These are phyloP conservation scores for Menura novaehollandiae DNA, from an alignment of 2,113 vertebrate genomes.

Conservation along the genomic window DNA sequence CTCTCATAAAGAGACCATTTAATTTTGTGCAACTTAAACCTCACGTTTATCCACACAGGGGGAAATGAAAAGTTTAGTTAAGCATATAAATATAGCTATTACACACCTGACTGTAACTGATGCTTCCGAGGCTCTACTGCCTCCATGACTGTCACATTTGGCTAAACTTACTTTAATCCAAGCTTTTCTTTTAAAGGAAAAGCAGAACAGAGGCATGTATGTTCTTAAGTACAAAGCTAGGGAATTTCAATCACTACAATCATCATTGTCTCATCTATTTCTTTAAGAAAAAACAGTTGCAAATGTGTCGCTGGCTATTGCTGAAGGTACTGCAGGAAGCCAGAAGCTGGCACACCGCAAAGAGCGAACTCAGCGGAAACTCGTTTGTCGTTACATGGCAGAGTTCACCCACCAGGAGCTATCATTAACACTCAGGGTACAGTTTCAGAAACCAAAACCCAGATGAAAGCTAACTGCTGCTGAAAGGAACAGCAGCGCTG, in stretches of 20 bases:
- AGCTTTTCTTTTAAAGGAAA: background rate
- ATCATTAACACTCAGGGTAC: background rate
- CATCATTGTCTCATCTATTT: background rate
- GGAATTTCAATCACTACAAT: background rate
- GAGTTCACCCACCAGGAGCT: background rate
- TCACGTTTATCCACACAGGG: background rate
- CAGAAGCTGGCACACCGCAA: conserved; percentile 4
- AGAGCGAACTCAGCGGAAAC: conserved; percentile 26
- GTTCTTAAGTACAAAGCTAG: background rate
- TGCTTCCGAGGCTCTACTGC: background rate
- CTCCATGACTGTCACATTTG: background rate
- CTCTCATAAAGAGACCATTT: conserved; percentile 10
- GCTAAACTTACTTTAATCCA: background rate
- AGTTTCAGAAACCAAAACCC: background rate
- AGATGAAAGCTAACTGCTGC: background rate
- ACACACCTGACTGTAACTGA: background rate
- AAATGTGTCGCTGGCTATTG: background rate
- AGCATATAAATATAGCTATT: conserved; percentile 11
- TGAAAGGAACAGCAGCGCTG: background rate
- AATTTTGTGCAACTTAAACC: conserved; percentile 42
- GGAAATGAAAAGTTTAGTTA: conserved; percentile 12
- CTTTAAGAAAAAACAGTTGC: background rate
- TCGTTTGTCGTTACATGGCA: background rate
- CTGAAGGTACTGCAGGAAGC: conserved; percentile 25
- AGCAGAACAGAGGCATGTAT: background rate